A percentile compares a stretch with the other conserved stretches of the same genome.
Conservation (phyloP, 2,888 invertebrate species). For the Chrysomela aeneicollis region DNA sequence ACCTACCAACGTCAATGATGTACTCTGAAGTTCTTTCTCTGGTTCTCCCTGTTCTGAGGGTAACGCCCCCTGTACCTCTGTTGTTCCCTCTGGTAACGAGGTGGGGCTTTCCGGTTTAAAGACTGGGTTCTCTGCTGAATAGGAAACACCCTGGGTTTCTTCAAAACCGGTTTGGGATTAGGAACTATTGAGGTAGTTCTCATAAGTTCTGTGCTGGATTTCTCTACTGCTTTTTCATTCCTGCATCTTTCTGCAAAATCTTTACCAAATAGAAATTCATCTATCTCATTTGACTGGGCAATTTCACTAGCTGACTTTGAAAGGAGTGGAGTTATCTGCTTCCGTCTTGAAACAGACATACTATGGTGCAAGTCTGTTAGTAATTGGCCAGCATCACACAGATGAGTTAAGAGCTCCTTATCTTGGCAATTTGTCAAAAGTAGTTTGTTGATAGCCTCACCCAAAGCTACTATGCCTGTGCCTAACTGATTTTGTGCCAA, state of each 20-base stretch:
- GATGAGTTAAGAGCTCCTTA: too few species aligned
- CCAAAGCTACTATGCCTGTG: constrained; percentile 9
- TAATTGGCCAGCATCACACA: too few species aligned
- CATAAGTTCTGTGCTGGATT: constrained; percentile 2
- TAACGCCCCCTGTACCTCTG: not conserved
- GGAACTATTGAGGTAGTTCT: not conserved
- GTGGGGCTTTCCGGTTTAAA: not conserved
- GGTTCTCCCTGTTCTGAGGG: not conserved
- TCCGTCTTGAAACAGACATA: constrained; percentile 6
- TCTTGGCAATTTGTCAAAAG: too few species aligned
- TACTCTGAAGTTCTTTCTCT: not conserved
- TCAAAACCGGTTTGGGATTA: not conserved
- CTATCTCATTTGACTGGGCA: not conserved
- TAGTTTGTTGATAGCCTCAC: constrained; percentile 14
- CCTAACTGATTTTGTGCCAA: constrained; percentile 13
- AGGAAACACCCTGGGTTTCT: not conserved
- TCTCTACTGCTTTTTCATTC: not conserved
- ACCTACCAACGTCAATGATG: not conserved
- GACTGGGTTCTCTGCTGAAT: not conserved
- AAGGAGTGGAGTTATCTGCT: not conserved
- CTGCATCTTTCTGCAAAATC: constrained; percentile 8
- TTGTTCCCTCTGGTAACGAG: not conserved
- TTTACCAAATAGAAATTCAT: constrained; percentile 1
- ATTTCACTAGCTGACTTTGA: constrained; percentile 3
- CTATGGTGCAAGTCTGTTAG: not conserved